Evolutionary conservation across 2,888 invertebrate species (phyloP), one percentile per base, ranked within the genome.

Genomic region (Megastigmus dorsalis): DNA sequence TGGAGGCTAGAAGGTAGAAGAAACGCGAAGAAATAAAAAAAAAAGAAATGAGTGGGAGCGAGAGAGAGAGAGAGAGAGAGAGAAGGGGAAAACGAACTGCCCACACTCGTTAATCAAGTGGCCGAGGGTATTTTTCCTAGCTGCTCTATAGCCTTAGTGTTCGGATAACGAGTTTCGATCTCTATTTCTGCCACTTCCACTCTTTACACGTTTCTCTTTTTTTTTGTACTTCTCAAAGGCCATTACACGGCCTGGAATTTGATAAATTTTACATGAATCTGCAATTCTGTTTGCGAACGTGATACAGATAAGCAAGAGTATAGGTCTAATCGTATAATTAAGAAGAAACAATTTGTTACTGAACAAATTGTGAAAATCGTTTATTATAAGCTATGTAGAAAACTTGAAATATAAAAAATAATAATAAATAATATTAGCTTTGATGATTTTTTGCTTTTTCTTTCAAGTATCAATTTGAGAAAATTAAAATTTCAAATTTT

Each of bases 21-120:
- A 69, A 36, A 43, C 41, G 70, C 28, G 43, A 54, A 20, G 30
- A 18, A 57, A 41, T 52, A 59, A 18, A 48, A 48, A 38, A 57
- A 45, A 10, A 30, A 20, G 71, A 62, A 28, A 15, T 36, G 28
- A 62, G 18, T 20, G 38, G 38, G 38, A 18, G 52, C 41, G 3
- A 43, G 55, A 57, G 9, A n/a, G 18, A 43, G 57, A 18, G 38
- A 15, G 23, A 43, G 30, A 62, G 15, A 23, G 15, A 50, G 55
- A n/a, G 13, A 13, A 30, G 30, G 36, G 28, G 30, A 33, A 59
- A 55, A 52, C 52, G 59, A 60, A 76, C 62, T 70, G 65, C 65
- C 69, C 76, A 65, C 73, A 73, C 73, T 76, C 73, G 73, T 76
- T 76, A 73, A 76, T 76, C 76, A 76, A 76, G 69, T 76, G 69